Evolutionary conservation across 2,113 vertebrate genomes (phyloP), one percentile per base, ranked within the genome.

Genomic region (Mustelus asterias): DNA sequence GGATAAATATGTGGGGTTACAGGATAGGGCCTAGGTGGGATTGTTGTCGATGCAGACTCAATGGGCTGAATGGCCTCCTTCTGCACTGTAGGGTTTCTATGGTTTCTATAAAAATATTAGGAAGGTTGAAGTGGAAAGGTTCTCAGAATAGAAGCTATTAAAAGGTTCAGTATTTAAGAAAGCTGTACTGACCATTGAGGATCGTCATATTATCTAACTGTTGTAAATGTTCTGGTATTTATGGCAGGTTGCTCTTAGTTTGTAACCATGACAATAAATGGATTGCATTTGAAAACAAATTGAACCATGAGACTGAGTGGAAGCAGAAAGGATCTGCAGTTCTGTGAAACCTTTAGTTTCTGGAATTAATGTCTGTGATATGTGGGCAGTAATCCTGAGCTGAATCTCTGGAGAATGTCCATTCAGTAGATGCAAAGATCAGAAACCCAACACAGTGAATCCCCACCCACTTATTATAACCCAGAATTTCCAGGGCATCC

Each of bases 231-330:
- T 63, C 33, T 63, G 58, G 11, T 92, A n/a, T 92, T 92, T 92
- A 92, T 92, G 88, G 58, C 88, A 63, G 29, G 88, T 90, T n/a
- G 8, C 60, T 92, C 88, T 63, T 18, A 89, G 86, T 44, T 89
- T 89, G 48, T 89, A 89, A 89, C 83, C 86, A 89, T 89, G 86
- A 60, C 86, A 89, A 60, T 60, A 92, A 92, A 29, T 92, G 16
- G 86, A 89, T 58, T 10, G 48, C 44, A 24, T 20, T 63, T 63
- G 88, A 92, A 60, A 63, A n/a, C 58, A 20, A 6, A 60, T 58
- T 37, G 33, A 9, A n/a, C 3, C 54, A 37, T 2, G 48, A 92
- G 26, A n/a, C 26, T 92, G 58, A 60, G 63, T 92, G 26, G 58
- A 92, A 92, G 86, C 86, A 89, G 44, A 89, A 54, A 54, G 9